Base-by-base conservation (phyloP, 2,797 vertebrate genomes). In the Myoxocephalus aenaeus region DNA sequence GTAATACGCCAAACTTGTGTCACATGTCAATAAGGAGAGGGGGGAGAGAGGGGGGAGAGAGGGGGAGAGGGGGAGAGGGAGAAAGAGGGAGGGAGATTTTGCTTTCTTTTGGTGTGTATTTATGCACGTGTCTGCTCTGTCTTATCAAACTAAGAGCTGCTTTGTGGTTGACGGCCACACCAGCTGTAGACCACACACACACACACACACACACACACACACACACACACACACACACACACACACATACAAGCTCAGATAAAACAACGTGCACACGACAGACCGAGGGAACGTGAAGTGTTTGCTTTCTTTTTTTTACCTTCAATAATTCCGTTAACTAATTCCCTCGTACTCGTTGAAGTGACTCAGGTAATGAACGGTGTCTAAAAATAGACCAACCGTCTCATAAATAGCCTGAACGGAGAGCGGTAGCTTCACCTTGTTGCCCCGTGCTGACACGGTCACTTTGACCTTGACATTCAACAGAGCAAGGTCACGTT, bases 311-410 rank as follows among this genome's bases (percentile, higher is more conserved):
- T 51, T 51, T 76, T 51, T 76, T 51, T 53, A 3, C 3, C 56
- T 87, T 92, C 15, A 88, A 92, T 92, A 68, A 93, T 91, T 90
- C 10, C 90, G 38, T 32, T 68, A 7, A 42, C 6, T 64, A 59
- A 79, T 73, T 83, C 63, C 57, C 51, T 56, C 85, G 73, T 75
- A 27, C 62, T 71, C 85, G 51, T 71, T 2, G 62, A 61, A 69
- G 73, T 84, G 82, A 89, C 81, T 89, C 68, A 53, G 79, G 51
- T 88, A 65, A 80, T 77, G 81, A 79, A 57, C 1, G 0, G 22
- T n/a, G 29, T 73, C 80, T 84, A 85, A 81, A 87, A 90, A 79
- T 86, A 84, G 75, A 79, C 67, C 8, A 34, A 46, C 5, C 1
- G 1, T 57, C 18, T 75, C 68, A 84, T 79, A 79, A 88, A 90